Evolutionary conservation across 2,797 vertebrate species (phyloP).

Genomic region (Xyrichtys novacula): DNA sequence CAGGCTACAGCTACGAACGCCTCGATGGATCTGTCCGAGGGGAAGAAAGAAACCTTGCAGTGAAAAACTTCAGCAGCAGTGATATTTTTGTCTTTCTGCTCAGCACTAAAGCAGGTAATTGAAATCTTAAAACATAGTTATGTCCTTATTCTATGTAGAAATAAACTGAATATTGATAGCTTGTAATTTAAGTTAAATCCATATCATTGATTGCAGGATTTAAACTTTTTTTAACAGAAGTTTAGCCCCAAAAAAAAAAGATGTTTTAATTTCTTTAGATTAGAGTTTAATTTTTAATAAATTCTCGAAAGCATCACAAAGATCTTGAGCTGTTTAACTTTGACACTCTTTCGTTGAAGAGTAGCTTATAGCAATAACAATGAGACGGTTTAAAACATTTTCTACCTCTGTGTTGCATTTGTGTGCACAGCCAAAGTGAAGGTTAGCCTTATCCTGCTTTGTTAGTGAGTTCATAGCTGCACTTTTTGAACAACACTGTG

Average conservation of each 20-base stretch:
- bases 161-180: not conserved
- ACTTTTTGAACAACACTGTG: not conserved
- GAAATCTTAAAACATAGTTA: not conserved
- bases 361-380: not conserved
- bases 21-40: conserved; percentile 94
- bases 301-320: not conserved
- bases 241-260: too few relatives aligned
- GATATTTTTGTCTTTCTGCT: conserved; percentile 92
- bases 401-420: not conserved
- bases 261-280: not conserved
- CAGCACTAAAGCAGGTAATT: conserved; percentile 94
- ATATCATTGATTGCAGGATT: not conserved
- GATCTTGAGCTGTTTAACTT: not conserved
- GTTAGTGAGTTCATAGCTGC: not conserved
- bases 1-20: conserved; percentile 95
- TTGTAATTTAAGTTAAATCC: not conserved
- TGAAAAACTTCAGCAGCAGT: conserved; percentile 92
- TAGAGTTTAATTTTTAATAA: too few relatives aligned
- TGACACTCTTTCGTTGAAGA: not conserved
- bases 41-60: conserved; percentile 92
- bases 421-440: not conserved
- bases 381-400: not conserved
- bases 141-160: not conserved
- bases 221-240: too few relatives aligned
- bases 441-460: not conserved